A percentile compares a stretch with the other conserved stretches of the same genome.
These are phyloP conservation scores for Melieria picta DNA, from an alignment of 2,888 invertebrate species.

Conservation along the genomic window DNA sequence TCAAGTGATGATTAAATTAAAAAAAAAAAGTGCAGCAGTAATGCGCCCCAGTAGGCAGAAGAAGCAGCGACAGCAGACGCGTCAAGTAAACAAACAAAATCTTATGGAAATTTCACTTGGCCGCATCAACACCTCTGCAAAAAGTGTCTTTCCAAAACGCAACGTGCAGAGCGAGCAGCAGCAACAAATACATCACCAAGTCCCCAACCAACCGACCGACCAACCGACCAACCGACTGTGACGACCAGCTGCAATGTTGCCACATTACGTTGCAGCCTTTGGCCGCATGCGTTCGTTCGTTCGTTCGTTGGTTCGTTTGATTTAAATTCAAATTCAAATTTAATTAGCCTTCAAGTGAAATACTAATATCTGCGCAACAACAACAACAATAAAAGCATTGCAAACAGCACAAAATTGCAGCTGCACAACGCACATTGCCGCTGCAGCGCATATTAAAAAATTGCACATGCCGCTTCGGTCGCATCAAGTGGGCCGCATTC, in stretches of 20 bases:
- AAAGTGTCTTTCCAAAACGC: slow-evolving; percentile 15
- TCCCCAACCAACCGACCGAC: slow-evolving; percentile 3
- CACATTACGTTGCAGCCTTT: slow-evolving; percentile 7
- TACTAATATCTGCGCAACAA: slow-evolving; percentile 48
- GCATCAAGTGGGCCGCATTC: slow-evolving; percentile 53
- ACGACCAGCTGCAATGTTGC: slow-evolving; percentile 16
- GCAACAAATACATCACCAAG: slow-evolving; percentile 4
- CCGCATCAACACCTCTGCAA: slow-evolving; percentile 14
- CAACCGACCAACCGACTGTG: slow-evolving; percentile 16
- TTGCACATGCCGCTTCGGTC: slow-evolving; percentile 15
- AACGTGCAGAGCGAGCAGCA: slow-evolving; percentile 8
- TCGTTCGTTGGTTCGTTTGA: slow-evolving; percentile 43
- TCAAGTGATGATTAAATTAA: slow-evolving; percentile 27
- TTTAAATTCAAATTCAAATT: slow-evolving; percentile 58
- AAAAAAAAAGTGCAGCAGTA: not conserved
- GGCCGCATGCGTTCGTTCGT: slow-evolving; percentile 33
- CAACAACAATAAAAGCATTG: slow-evolving; percentile 17
- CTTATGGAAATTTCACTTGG: not conserved
- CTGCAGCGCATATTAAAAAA: slow-evolving; percentile 13
- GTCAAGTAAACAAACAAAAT: not conserved
- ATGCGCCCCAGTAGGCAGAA: too few species aligned
- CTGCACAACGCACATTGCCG: slow-evolving; percentile 21
- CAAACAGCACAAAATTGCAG: slow-evolving; percentile 54
- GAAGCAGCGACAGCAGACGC: not conserved
- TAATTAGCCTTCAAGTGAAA: slow-evolving; percentile 61